Evolutionary conservation across 2,113 vertebrate genomes (phyloP).

Genomic region (Callocephalon fimbriatum): DNA sequence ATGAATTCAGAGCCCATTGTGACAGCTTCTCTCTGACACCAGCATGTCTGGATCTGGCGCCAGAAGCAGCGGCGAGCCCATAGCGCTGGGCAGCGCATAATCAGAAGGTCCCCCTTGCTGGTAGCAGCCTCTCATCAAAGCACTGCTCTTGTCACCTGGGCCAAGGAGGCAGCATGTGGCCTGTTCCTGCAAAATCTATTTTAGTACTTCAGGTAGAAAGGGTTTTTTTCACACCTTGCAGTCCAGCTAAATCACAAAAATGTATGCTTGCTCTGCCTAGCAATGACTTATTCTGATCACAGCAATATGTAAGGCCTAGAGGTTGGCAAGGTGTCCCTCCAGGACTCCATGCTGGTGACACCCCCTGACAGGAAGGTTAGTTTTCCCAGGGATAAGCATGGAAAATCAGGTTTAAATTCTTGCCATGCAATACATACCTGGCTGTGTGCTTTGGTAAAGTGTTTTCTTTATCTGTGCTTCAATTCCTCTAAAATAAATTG

Average conservation of each 20-base stretch:
- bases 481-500: neutral
- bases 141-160: neutral
- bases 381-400: neutral
- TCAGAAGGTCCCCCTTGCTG: neutral
- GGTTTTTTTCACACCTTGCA: neutral
- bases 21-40: neutral
- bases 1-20: neutral
- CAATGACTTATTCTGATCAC: neutral
- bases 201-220: neutral
- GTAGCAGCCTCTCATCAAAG: slow-evolving; percentile 28
- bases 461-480: neutral
- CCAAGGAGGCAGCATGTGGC: neutral
- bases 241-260: neutral
- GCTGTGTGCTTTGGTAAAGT: accelerated
- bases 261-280: accelerated
- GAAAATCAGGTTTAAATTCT: neutral
- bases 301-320: accelerated
- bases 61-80: accelerated
- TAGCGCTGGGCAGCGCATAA: accelerated
- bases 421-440: neutral
- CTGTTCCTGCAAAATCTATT: neutral
- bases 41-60: neutral
- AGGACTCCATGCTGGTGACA: neutral
- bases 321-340: accelerated
- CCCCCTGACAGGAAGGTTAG: neutral